Evolutionary conservation across 2,113 vertebrate genomes (phyloP).

Genomic region (Apeltes quadracus): DNA sequence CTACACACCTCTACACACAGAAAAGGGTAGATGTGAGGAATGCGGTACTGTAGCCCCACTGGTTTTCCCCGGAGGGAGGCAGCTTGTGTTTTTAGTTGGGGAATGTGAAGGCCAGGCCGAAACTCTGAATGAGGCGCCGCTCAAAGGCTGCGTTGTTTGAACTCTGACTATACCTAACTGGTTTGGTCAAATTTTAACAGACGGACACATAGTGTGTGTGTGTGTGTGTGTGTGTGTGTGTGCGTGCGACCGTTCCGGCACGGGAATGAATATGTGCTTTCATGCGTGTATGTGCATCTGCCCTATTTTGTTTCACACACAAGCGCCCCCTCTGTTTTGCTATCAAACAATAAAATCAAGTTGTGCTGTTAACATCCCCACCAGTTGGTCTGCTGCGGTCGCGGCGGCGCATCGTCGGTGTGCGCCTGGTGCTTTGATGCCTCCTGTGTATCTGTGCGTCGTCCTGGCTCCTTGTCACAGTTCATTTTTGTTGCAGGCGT

Average conservation of each 20-base stretch:
- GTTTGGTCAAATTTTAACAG: conserved; percentile 69
- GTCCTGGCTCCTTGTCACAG: conserved; percentile 68
- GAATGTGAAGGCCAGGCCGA: conserved; percentile 66
- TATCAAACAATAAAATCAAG: conserved; percentile 4
- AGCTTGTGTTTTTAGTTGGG: conserved; percentile 67
- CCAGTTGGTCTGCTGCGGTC: conserved; percentile 52
- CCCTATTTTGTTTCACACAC: conserved; percentile 35
- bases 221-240: conserved; percentile 4
- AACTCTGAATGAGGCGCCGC: conserved; percentile 56
- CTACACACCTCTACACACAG: background rate
- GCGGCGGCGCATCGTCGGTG: conserved; percentile 6
- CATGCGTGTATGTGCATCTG: conserved; percentile 41
- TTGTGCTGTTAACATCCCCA: conserved; percentile 10
- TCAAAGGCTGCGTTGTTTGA: conserved; percentile 76
- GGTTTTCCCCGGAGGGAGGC: conserved; percentile 50
- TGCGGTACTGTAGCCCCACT: conserved; percentile 53
- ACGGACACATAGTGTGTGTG: conserved; percentile 11
- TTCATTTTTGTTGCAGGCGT: conserved; percentile 67
- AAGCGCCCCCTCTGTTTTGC: conserved; percentile 11
- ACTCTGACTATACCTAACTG: conserved; percentile 61
- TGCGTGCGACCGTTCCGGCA: conserved; percentile 19
- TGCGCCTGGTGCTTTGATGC: conserved; percentile 55
- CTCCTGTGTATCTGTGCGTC: conserved; percentile 51
- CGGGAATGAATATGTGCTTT: conserved; percentile 4
- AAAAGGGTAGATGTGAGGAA: conserved; percentile 43